These are phyloP conservation scores for Taenioides sp. DNA, from an alignment of 2,797 vertebrate species.

Conservation along the genomic window DNA sequence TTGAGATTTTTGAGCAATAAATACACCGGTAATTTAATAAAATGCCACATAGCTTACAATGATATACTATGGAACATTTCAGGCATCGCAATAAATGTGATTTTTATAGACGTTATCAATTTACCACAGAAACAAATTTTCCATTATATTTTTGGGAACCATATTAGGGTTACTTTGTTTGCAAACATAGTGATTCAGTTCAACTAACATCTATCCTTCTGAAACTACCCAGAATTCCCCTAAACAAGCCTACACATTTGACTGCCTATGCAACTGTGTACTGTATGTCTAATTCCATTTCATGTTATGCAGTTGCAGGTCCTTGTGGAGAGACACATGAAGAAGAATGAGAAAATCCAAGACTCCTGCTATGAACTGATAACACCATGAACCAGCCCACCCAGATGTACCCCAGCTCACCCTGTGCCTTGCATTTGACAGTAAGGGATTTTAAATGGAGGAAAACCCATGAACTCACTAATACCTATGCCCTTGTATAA, in stretches of 20 bases:
- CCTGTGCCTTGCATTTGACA: conserved; percentile 19
- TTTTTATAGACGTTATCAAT: background rate
- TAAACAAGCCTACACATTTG: conserved; percentile 16
- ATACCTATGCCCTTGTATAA: conserved; percentile 28
- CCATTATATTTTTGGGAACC: background rate
- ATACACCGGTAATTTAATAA: background rate
- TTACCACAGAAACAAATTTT: background rate
- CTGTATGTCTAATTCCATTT: conserved; percentile 40
- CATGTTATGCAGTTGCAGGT: conserved; percentile 40
- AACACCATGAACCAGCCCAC: conserved; percentile 46
- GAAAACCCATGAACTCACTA: background rate
- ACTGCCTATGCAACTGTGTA: conserved; percentile 12
- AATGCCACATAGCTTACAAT: background rate
- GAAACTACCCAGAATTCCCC: conserved; percentile 3
- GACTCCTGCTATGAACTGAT: conserved; percentile 58
- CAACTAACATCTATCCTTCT: conserved; percentile 2
- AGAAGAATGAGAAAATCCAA: conserved; percentile 47
- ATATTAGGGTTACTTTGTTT: background rate
- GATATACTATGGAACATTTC: background rate
- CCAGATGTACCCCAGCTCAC: conserved; percentile 10
- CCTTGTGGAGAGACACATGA: conserved; percentile 42
- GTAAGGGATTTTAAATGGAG: conserved; percentile 15
- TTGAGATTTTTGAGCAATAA: background rate
- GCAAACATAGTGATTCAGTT: background rate
- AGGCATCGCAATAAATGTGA: background rate